Base-by-base conservation (phyloP, 2,113 vertebrate genomes). In the Mohoua ochrocephala region DNA sequence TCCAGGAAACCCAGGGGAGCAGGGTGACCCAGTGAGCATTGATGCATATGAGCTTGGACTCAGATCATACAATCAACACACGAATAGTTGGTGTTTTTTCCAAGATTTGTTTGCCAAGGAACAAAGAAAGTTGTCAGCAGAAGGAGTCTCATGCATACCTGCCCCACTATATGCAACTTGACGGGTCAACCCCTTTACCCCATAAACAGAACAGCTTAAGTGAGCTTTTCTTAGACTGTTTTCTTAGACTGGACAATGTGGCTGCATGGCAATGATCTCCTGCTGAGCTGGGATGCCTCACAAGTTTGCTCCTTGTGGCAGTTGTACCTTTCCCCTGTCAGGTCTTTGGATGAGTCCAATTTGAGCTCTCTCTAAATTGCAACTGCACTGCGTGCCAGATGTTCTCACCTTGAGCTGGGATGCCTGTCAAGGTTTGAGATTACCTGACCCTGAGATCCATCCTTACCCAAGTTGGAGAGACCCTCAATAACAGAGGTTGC, bases 171-270 rank as follows among this genome's bases (percentile, higher is more conserved):
- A 24, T 12, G 16, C 23, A 45, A 7, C 24, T 6, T 52, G 28
- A 30, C 0, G 1, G 3, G 39, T 10, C 10, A 74, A 30, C 10
- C 1, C 4, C 22, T 82, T 60, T 33, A 53, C 8, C 3, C 13
- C 24, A 45, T 10, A 52, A 82, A n/a, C 14, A 26, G 3, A 44
- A 33, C 19, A n/a, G 7, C 11, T 59, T 26, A 67, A n/a, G 15
- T 14, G 28, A 60, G 13, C 5, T 33, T 30, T 28, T 30, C 11
- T 44, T 3, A 24, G 37, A n/a, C n/a, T n/a, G n/a, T n/a, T n/a
- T n/a, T n/a, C n/a, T n/a, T n/a, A n/a, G 14, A 12, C 18, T 37
- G 33, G 44, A 15, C 0, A 3, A 33, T 10, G 4, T 30, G 69
- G 17, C 44, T 50, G 22, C 33, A 45, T 10, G 15, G 10, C 9